Base-by-base conservation (phyloP, 2,113 vertebrate genomes). In the Epinephelus cyanopodus region DNA sequence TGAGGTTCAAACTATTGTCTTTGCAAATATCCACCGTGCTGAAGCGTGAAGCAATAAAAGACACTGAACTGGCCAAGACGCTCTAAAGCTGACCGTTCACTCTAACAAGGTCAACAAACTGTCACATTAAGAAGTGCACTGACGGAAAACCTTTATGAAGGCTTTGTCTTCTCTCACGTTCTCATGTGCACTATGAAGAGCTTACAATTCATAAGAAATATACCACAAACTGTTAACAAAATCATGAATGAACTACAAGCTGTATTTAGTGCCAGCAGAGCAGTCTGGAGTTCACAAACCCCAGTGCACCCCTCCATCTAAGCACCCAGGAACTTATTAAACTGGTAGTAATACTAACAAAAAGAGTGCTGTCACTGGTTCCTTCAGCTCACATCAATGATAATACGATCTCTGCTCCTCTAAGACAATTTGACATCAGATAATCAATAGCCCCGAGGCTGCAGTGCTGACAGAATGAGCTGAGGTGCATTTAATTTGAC, bases 391-490 rank as follows among this genome's bases (percentile, higher is more conserved):
- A 61, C 66, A 27, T 77, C 62, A 72, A 58, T 84, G 56, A 52
- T 8, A 63, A 80, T 33, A 62, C 45, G 57, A 61, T 74, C 74
- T 65, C 1, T 45, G 42, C 42, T 75, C 60, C 67, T 72, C 39
- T 53, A 66, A 83, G 53, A 81, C 19, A 68, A 18, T 64, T 50
- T 70, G 54, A 82, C 78, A 75, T 42, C 27, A 58, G 23, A 17
- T 29, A 27, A 82, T 75, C 75, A 75, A 79, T 69, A 66, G 6
- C 15, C 48, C n/a, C 0, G 6, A 45, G 61, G 67, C 62, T 33
- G 53, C 58, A 54, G 37, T 5, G 4, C 60, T 50, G 62, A 63
- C 0, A 57, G 25, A 61, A 39, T 19, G 9, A 8, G 29, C 65
- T n/a, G 45, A 79, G 53, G 50, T 54, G 23, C 33, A n/a, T 71